phyloP scores from a whole-genome alignment of 2,113 vertebrate species.

The Tylochromis polylepis region DNA sequence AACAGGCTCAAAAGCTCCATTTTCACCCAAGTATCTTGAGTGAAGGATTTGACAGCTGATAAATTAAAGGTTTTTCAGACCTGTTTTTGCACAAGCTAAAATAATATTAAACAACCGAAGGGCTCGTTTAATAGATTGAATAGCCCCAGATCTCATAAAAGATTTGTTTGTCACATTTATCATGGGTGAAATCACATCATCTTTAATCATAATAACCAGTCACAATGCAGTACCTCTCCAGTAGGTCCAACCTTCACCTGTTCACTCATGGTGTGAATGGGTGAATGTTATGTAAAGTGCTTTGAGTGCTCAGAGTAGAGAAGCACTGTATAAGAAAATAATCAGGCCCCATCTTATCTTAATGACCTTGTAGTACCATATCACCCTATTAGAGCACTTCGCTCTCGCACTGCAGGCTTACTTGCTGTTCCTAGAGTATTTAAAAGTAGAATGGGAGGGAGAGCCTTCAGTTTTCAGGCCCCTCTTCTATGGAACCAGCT shows the following conservation, averaged over 20 bases:
- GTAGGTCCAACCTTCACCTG: neutral
- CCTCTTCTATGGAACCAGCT: too few relatives aligned
- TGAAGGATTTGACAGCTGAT: neutral
- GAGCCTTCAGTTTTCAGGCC: too few relatives aligned
- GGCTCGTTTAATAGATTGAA: neutral
- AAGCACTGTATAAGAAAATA: neutral
- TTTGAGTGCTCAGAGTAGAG: neutral
- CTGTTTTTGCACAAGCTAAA: neutral
- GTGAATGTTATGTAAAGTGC: neutral
- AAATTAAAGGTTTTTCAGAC: neutral
- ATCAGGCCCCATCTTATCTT: too few relatives aligned
- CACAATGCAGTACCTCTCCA: neutral
- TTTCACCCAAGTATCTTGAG: neutral
- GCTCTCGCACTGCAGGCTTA: too few relatives aligned
- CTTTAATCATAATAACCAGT: neutral
- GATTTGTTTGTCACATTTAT: neutral
- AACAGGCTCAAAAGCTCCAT: neutral
- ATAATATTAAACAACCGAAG: neutral
- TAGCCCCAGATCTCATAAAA: neutral
- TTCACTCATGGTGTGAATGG: neutral
- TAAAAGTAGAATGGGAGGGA: too few relatives aligned
- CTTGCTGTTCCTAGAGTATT: too few relatives aligned
- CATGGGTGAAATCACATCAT: neutral
- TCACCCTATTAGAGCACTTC: too few relatives aligned
- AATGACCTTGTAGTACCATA: too few relatives aligned